phyloP scores from a whole-genome alignment of 2,888 invertebrate species.

The Tetrapedia diversipes region DNA sequence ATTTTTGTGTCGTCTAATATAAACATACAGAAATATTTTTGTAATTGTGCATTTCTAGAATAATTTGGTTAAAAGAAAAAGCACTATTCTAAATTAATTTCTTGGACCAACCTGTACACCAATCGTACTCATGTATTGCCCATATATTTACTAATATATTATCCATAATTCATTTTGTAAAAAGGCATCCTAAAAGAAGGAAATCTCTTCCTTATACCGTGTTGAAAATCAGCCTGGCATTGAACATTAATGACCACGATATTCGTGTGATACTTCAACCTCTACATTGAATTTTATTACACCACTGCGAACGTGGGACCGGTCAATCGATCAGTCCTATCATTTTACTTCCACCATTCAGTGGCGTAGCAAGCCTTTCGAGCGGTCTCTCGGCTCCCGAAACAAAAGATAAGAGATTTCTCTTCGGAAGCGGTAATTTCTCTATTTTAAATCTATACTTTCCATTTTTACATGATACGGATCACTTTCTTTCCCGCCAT shows the following conservation, averaged over 20 bases:
- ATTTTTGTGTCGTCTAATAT: too few relatives aligned
- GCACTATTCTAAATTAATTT: too few relatives aligned
- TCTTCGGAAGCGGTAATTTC: neutral
- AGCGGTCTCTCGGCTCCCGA: neutral
- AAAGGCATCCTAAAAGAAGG: neutral
- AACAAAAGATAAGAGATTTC: slow-evolving; percentile 8
- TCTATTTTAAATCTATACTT: slow-evolving; percentile 3
- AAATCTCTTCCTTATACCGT: neutral
- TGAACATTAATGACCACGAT: slow-evolving; percentile 35
- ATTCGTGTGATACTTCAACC: slow-evolving; percentile 33
- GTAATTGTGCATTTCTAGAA: too few relatives aligned
- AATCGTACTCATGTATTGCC: too few relatives aligned
- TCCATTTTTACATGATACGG: slow-evolving; percentile 10
- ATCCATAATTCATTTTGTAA: neutral
- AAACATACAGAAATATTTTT: too few relatives aligned
- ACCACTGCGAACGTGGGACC: slow-evolving; percentile 24
- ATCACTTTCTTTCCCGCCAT: neutral
- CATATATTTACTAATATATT: too few relatives aligned
- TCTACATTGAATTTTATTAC: slow-evolving; percentile 21
- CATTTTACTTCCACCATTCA: slow-evolving; percentile 43
- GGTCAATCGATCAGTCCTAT: slow-evolving; percentile 44
- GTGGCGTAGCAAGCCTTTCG: slow-evolving; percentile 16
- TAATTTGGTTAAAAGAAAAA: too few relatives aligned
- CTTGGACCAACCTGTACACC: too few relatives aligned
- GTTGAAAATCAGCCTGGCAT: slow-evolving; percentile 8